Base-by-base conservation (phyloP, 2,113 vertebrate genomes). In the Haemorhous mexicanus region DNA sequence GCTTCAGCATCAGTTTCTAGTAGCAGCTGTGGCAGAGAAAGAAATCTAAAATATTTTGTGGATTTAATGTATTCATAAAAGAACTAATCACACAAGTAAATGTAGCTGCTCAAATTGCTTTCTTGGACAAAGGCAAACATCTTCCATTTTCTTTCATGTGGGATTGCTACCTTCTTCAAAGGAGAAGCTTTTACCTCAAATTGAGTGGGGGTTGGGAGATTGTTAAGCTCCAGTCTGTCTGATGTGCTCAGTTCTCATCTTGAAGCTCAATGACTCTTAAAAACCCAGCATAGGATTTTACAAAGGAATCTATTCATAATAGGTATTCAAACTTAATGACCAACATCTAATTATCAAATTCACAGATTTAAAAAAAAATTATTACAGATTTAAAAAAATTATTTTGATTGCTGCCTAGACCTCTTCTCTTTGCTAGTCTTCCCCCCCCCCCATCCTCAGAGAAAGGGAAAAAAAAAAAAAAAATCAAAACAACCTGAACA, bases 81-180 rank as follows among this genome's bases (percentile, higher is more conserved):
- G 53, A 68, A 79, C 70, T 91, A 90, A 96, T 94, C 46, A 1
- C 90, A 39, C 35, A 76, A 90, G 78, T 50, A 91, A 91, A 93
- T 0, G 4, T 81, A 84, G 83, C 81, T 72, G 70, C 78, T 87
- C 77, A 79, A 63, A 78, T 62, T 49, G 87, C 64, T 94, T 86
- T 91, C 83, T 84, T 76, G 89, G 91, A 96, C 79, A 94, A 95
- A 94, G 77, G 77, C 90, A 89, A 96, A 94, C 83, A 93, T 89
- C 93, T 97, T 95, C 96, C 96, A 95, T 95, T 95, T 97, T 96
- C 95, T 93, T 97, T 95, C 89, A 94, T 90, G 90, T 94, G 93
- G 94, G 84, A 95, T 94, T 84, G 79, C 83, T 85, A 94, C 90
- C 95, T 95, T 93, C 93, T 93, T 96, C 95, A 96, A 96, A 97